Evolutionary conservation across 2,797 vertebrate genomes (phyloP).

Genomic region (Scolopax rusticola): DNA sequence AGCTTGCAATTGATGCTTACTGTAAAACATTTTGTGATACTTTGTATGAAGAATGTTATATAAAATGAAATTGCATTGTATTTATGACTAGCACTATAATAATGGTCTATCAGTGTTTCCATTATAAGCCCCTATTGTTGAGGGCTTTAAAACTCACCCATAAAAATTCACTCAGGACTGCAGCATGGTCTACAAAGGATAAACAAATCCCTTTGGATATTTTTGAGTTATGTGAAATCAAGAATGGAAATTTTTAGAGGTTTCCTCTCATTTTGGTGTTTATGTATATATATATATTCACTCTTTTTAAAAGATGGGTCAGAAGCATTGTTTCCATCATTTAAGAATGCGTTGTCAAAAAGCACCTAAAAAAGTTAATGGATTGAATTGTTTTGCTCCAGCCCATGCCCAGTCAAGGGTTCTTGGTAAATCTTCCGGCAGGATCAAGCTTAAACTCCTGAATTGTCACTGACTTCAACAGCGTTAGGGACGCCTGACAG

Average conservation of each 20-base stretch:
- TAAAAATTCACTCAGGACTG: constrained; percentile 51
- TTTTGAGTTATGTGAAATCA: constrained; percentile 36
- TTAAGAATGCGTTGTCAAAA: not conserved
- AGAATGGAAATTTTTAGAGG: not conserved
- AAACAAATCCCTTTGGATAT: constrained; percentile 19
- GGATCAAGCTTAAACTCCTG: not conserved
- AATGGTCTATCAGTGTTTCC: constrained; percentile 48
- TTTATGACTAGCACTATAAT: constrained; percentile 54
- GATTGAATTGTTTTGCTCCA: not conserved
- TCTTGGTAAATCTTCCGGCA: not conserved
- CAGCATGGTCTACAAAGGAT: not conserved
- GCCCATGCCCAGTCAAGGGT: not conserved
- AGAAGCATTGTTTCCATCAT: not conserved
- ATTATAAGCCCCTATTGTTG: constrained; percentile 46
- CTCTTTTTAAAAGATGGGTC: not conserved
- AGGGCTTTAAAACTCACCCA: constrained; percentile 58
- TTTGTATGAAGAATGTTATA: constrained; percentile 47
- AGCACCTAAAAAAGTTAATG: not conserved
- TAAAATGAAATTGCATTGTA: constrained; percentile 66
- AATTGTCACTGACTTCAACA: not conserved
- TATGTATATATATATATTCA: not conserved
- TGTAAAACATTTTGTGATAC: constrained; percentile 54
- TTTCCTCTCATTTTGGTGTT: not conserved
- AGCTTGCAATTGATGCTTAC: constrained; percentile 37
- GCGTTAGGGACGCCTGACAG: not conserved